Evolutionary conservation across 2,797 vertebrate genomes (phyloP).

Genomic region (Trematomus bernacchii): DNA sequence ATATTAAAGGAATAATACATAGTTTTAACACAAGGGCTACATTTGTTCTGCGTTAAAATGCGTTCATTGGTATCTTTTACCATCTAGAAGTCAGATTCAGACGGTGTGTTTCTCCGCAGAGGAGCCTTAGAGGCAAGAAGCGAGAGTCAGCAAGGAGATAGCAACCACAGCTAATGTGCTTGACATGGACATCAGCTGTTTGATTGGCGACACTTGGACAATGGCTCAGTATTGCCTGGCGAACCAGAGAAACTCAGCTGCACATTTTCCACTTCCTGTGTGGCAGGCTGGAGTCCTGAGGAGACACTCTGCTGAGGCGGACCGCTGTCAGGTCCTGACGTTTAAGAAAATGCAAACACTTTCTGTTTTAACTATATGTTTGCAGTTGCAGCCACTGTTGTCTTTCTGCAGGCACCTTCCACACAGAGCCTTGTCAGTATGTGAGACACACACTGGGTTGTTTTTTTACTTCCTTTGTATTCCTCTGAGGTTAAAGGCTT

Average conservation of each 20-base stretch:
- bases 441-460: constrained; percentile 19
- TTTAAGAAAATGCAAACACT: constrained; percentile 5
- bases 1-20: neutral
- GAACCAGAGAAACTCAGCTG: constrained; percentile 23
- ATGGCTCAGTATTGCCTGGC: neutral
- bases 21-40: neutral
- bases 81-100: constrained; percentile 7
- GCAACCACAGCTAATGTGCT: constrained; percentile 36
- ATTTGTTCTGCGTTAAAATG: neutral
- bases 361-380: neutral
- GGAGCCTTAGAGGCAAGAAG: constrained; percentile 20
- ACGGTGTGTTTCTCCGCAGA: constrained; percentile 22
- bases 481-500: constrained; percentile 31
- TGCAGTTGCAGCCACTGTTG: neutral
- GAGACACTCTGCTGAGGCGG: constrained; percentile 33
- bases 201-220: constrained; percentile 29
- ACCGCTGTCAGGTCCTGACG: constrained; percentile 19
- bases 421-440: constrained; percentile 30
- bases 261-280: constrained; percentile 13
- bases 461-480: constrained; percentile 34
- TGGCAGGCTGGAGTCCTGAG: constrained; percentile 30
- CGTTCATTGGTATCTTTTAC: neutral
- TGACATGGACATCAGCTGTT: constrained; percentile 57
- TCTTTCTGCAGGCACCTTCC: constrained; percentile 15
- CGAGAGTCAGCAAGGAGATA: constrained; percentile 11